Evolutionary conservation across 1,140 invertebrate species (phyloP), one percentile per base, ranked within the genome.

Genomic region (Ephestia elutella): DNA sequence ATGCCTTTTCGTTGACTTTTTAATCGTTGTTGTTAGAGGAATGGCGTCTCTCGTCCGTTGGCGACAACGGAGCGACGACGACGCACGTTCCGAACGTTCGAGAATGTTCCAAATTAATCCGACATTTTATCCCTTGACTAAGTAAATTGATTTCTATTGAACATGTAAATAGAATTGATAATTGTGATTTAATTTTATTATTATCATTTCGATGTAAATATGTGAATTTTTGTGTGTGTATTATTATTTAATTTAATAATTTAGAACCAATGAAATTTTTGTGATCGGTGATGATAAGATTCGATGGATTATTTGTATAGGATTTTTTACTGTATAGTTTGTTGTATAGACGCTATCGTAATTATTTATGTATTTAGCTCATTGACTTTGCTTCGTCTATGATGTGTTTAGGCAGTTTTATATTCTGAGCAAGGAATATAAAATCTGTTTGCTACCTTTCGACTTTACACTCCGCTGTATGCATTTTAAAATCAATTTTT

Each of bases 291-390:
- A 60, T n/a, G n/a, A n/a, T 76, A 64, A 66, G 49, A 56, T 65
- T 70, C 54, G 54, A 63, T 63, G 67, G 59, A 69, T 75, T 79
- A 65, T 77, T 77, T 83, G 73, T 86, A 79, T 80, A 78, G 70
- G 73, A 60, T 80, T 80, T 76, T 80, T 77, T 75, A 76, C 66
- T 80, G 73, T 81, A 78, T 79, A 81, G 78, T 80, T 80, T 79
- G 70, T 78, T 65, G 66, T 75, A 63, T 77, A 75, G 65, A 72
- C 56, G 53, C 72, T 73, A 67, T 60, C 54, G 59, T 73, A 69
- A 72, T 80, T 75, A 78, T 77, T 77, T 80, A 66, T 77, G 54
- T 70, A 70, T 67, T 58, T 71, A 69, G 67, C 65, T 71, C 55
- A 65, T 68, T 54, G 53, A 59, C 49, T 66, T 69, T 54, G 59